Evolutionary conservation across 1,140 invertebrate genomes (phyloP).

Genomic region (Cephus cinctus): DNA sequence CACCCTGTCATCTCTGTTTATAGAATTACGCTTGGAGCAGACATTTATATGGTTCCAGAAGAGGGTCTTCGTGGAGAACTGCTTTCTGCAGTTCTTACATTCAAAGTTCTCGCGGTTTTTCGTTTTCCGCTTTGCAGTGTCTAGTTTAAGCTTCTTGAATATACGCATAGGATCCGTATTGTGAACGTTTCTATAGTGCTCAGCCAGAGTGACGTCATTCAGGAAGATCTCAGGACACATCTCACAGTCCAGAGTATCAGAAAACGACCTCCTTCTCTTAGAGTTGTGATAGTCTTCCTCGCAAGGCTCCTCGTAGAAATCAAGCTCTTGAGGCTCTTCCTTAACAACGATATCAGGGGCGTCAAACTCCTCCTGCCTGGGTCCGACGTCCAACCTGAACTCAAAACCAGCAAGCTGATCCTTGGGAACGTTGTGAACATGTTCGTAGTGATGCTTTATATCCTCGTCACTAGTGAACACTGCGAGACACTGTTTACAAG

Average conservation of each 20-base stretch:
- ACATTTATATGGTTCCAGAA: slow-evolving; percentile 47
- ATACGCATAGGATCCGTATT: slow-evolving; percentile 44
- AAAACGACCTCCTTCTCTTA: slow-evolving; percentile 32
- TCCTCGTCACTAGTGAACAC: slow-evolving; percentile 58
- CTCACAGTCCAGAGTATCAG: slow-evolving; percentile 48
- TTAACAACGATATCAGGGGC: slow-evolving; percentile 36
- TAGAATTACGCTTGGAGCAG: slow-evolving; percentile 27
- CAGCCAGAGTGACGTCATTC: slow-evolving; percentile 39
- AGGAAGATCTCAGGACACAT: slow-evolving; percentile 53
- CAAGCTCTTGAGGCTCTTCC: slow-evolving; percentile 49
- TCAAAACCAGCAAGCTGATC: slow-evolving; percentile 49
- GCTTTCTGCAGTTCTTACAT: slow-evolving; percentile 48
- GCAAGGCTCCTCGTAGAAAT: slow-evolving; percentile 38
- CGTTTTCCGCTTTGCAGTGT: slow-evolving; percentile 22
- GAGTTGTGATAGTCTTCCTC: slow-evolving; percentile 34
- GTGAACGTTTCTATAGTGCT: slow-evolving; percentile 48
- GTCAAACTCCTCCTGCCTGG: slow-evolving; percentile 23
- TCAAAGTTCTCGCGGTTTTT: slow-evolving; percentile 41
- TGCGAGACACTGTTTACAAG: slow-evolving; percentile 62
- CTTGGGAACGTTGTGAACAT: slow-evolving; percentile 47
- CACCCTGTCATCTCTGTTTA: slow-evolving; percentile 10
- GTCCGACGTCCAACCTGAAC: slow-evolving; percentile 35
- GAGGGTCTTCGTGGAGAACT: slow-evolving; percentile 47
- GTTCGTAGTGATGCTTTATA: slow-evolving; percentile 54
- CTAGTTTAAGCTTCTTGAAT: slow-evolving; percentile 41